These are phyloP conservation scores for Ciconia maguari DNA, from an alignment of 2,113 vertebrate genomes.

Conservation along the genomic window DNA sequence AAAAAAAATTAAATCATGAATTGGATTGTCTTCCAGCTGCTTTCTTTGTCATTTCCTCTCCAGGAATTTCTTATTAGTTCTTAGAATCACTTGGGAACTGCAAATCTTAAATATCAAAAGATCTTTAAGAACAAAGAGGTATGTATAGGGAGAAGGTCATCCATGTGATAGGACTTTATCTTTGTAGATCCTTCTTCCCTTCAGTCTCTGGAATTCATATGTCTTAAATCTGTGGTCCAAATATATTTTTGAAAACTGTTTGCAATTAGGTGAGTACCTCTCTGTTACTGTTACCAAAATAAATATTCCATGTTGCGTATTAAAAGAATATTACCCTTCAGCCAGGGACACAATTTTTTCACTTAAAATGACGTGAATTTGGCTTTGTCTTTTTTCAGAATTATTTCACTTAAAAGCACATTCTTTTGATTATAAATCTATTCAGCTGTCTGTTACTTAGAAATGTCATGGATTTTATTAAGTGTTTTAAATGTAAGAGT, in stretches of 20 bases:
- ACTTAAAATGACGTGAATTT: constrained; percentile 11
- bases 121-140: constrained; percentile 27
- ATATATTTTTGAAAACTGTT: constrained; percentile 24
- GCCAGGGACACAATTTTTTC: neutral
- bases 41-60: constrained; percentile 38
- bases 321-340: constrained; percentile 17
- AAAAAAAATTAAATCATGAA: neutral
- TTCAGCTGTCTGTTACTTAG: neutral
- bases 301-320: constrained; percentile 37
- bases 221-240: constrained; percentile 31
- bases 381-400: constrained; percentile 21
- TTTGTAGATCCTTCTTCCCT: neutral
- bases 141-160: constrained; percentile 12
- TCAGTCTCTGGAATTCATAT: constrained; percentile 31
- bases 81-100: constrained; percentile 27
- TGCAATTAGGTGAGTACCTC: constrained; percentile 44
- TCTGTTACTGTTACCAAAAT: constrained; percentile 50
- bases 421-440: constrained; percentile 8
- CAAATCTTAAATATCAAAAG: constrained; percentile 9
- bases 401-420: constrained; percentile 29
- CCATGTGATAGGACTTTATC: neutral
- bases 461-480: neutral
- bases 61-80: constrained; percentile 43
- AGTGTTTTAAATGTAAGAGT: neutral
- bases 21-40: neutral